Evolutionary conservation across 2,888 invertebrate species (phyloP).

Genomic region (Neria commutata): DNA sequence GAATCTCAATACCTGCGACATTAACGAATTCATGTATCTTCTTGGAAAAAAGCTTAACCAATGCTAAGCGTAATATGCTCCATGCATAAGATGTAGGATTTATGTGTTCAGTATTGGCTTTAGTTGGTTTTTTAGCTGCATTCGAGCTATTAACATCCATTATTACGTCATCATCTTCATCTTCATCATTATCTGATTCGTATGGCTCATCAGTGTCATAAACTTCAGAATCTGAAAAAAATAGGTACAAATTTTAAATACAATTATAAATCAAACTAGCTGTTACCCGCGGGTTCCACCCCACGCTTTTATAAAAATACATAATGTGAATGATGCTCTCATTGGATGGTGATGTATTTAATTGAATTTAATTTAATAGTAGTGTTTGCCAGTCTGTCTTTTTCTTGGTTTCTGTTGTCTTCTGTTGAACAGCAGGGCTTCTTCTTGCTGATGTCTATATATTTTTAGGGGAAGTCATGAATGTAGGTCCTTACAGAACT

Average conservation of each 20-base stretch:
- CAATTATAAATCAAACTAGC: not conserved
- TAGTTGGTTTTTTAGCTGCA: constrained; percentile 49
- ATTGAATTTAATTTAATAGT: too few species aligned
- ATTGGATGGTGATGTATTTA: too few species aligned
- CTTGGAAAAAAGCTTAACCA: constrained; percentile 81
- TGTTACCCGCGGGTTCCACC: too few species aligned
- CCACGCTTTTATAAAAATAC: not conserved
- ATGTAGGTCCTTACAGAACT: too few species aligned
- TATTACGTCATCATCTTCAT: constrained; percentile 82
- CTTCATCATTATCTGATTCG: constrained; percentile 77
- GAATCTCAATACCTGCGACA: constrained; percentile 86
- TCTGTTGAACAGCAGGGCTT: too few species aligned
- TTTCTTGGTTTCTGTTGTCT: too few species aligned
- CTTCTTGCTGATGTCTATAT: too few species aligned
- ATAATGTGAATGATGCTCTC: not conserved
- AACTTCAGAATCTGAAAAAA: constrained; percentile 64
- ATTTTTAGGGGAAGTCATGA: too few species aligned
- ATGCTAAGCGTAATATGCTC: constrained; percentile 89
- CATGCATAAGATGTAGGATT: constrained; percentile 96
- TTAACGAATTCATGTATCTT: constrained; percentile 88
- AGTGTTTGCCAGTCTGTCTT: too few species aligned
- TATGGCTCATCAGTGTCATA: constrained; percentile 88
- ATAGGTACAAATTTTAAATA: not conserved
- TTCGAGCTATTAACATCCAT: constrained; percentile 67
- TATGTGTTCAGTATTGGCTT: constrained; percentile 83